Percentiles rank a stretch among this genome's conserved stretches.
These are phyloP conservation scores for Prietella phreatophila DNA, from an alignment of 2,113 vertebrate genomes.

Conservation along the genomic window DNA sequence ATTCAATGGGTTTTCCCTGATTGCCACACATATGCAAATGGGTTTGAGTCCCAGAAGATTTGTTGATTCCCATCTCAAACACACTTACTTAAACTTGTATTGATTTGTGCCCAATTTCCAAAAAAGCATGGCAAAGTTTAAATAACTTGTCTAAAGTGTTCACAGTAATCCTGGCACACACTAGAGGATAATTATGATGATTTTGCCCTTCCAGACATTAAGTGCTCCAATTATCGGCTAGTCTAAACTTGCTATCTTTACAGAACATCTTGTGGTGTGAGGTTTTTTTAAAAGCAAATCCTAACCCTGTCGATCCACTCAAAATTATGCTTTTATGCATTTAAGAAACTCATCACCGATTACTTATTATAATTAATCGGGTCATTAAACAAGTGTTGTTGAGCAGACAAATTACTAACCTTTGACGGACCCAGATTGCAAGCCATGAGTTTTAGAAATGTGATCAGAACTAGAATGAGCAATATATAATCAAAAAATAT, in stretches of 20 bases:
- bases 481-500: not conserved
- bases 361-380: not conserved
- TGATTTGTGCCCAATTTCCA: not conserved
- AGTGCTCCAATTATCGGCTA: not conserved
- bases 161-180: not conserved
- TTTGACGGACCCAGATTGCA: not conserved
- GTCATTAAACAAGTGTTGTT: not conserved
- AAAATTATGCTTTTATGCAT: not conserved
- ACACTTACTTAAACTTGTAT: not conserved
- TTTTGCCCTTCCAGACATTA: not conserved
- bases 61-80: not conserved
- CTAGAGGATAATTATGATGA: not conserved
- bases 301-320: not conserved
- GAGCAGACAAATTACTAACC: not conserved
- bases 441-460: not conserved
- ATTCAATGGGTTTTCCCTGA: not conserved
- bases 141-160: not conserved
- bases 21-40: not conserved
- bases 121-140: not conserved
- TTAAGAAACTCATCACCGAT: not conserved
- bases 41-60: not conserved
- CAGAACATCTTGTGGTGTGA: not conserved
- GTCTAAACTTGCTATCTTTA: not conserved
- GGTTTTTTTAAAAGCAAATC: not conserved
- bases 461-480: not conserved